A percentile compares a stretch with the other conserved stretches of the same genome.
Conservation (phyloP, 2,797 vertebrate species). For the Gastrophryne carolinensis region DNA sequence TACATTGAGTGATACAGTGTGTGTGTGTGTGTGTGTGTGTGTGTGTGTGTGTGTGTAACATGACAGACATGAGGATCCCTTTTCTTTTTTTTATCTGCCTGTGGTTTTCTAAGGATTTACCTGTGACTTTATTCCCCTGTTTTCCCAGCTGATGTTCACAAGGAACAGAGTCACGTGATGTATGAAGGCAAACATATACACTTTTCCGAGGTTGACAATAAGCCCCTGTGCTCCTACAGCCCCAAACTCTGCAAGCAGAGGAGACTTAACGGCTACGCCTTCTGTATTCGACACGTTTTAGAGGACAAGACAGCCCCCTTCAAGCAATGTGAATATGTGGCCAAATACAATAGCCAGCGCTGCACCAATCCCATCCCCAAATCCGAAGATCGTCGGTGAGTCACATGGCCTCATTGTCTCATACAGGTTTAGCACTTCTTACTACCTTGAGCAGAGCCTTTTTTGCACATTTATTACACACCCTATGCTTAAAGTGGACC, state of each 20-base stretch:
- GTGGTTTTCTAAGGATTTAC: constrained; percentile 47
- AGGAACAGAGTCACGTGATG: constrained; percentile 99
- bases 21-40: too few species aligned
- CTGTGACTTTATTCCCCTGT: constrained; percentile 59
- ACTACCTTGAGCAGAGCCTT: too few species aligned
- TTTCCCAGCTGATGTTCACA: constrained; percentile 99
- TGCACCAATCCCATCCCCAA: constrained; percentile 99
- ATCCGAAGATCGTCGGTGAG: constrained; percentile 96
- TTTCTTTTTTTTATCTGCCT: too few species aligned
- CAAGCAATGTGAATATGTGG: constrained; percentile 99
- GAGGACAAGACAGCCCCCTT: constrained; percentile 99
- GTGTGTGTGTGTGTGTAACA: too few species aligned
- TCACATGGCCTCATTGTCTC: not conserved
- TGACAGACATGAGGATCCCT: too few species aligned
- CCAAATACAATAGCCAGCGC: constrained; percentile 99
- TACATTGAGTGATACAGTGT: too few species aligned
- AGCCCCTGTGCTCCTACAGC: constrained; percentile 99
- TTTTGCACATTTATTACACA: too few species aligned
- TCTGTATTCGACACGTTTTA: constrained; percentile 98
- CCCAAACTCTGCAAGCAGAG: constrained; percentile 99
- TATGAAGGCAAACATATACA: constrained; percentile 99
- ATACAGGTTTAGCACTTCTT: too few species aligned
- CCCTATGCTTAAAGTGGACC: too few species aligned
- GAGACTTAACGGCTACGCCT: constrained; percentile 98
- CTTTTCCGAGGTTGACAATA: constrained; percentile 99